Base-by-base conservation (phyloP, 2,888 invertebrate species). In the Oligia fasciuncula region DNA sequence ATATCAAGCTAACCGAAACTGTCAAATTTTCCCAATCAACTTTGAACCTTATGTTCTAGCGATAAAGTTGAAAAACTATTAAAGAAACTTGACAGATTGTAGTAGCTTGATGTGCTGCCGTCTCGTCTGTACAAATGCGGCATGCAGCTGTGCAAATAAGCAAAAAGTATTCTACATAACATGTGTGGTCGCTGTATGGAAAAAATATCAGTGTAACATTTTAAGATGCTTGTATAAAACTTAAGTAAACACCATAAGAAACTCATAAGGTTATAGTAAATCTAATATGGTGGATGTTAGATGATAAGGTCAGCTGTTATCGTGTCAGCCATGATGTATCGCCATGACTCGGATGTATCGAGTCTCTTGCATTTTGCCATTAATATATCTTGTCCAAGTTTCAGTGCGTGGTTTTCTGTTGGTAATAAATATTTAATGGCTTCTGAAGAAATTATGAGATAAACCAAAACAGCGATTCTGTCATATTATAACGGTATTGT, bases 301-400 rank as follows among this genome's bases (percentile, higher is more conserved):
- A 35, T 23, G 14, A 68, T 57, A 62, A 40, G 23, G 68, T 65
- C 57, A 60, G 19, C 51, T 60, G 51, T 69, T 69, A 14, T 51
- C 60, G 8, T 60, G 81, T 57, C 82, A 69, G 43, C 35, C 14
- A 82, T 77, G 81, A 82, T 77, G 46, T 63, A 77, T 82, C 62
- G 11, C 63, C 69, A 79, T 83, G 79, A 83, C 65, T n/a, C 19
- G 19, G 19, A 40, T 49, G 14, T 73, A 79, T 79, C 54, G 49
- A 67, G 2, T n/a, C 40, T n/a, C 54, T 49, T 62, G 51, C 40
- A 66, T 78, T 69, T 73, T 54, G 14, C 19, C 51, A 49, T 62
- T 57, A n/a, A 43, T 66, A 29, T 76, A 40, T 65, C 40, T 43
- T 51, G 49, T 43, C 23, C 19, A 43, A 71, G 19, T 54, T 70